These are phyloP conservation scores for Cancer borealis DNA, from an alignment of 2,888 invertebrate genomes.

Conservation along the genomic window DNA sequence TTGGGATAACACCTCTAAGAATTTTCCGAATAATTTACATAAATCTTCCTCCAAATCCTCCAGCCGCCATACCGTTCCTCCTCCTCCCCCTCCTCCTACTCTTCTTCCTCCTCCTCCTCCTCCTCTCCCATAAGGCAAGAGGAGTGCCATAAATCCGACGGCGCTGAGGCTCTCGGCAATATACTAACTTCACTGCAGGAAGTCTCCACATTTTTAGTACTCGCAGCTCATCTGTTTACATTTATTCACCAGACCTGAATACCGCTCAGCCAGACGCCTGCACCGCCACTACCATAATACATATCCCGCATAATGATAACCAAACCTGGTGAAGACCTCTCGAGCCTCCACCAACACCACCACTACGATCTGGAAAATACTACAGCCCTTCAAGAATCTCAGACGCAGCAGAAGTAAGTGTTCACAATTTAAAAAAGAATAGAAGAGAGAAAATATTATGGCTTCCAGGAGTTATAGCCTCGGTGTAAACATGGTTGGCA, in stretches of 20 bases:
- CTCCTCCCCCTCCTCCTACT: constrained; percentile 8
- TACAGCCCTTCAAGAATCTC: not conserved
- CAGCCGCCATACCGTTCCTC: not conserved
- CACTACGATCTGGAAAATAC: not conserved
- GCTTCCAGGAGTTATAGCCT: not conserved
- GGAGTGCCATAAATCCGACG: not conserved
- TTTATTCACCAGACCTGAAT: constrained; percentile 48
- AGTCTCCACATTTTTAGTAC: constrained; percentile 42
- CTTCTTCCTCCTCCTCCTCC: not conserved
- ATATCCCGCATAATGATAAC: constrained; percentile 47
- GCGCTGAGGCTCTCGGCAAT: not conserved
- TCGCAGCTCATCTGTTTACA: constrained; percentile 49
- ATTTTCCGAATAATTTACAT: constrained; percentile 24
- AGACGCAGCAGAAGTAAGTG: not conserved
- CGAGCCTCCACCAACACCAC: not conserved
- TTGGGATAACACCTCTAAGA: not conserved
- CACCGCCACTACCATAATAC: not conserved
- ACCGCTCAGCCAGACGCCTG: not conserved
- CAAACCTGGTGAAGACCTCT: not conserved
- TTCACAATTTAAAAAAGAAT: not conserved
- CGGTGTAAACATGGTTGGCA: not conserved
- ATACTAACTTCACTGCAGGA: not conserved
- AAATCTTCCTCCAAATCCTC: not conserved
- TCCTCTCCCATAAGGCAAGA: not conserved
- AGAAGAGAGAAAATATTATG: not conserved